These are phyloP conservation scores for Drosophila pegasa DNA, from an alignment of 2,888 invertebrate genomes.

Conservation along the genomic window DNA sequence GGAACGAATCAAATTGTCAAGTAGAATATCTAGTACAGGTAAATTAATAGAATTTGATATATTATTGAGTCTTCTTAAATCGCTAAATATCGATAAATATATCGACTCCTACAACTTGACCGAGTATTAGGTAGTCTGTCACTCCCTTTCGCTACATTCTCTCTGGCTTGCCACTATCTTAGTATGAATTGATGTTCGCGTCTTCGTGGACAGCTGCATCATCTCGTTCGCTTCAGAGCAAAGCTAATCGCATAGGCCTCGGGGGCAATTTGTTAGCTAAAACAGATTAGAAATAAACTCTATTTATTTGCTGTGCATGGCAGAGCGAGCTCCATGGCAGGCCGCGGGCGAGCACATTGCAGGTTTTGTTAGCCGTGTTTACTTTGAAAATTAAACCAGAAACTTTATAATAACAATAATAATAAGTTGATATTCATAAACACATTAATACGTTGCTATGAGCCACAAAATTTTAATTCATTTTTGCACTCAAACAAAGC, in stretches of 20 bases:
- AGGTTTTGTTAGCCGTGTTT: neutral
- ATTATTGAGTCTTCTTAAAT: too few relatives aligned
- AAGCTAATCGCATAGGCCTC: neutral
- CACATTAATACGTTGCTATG: constrained; percentile 8
- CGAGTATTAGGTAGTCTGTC: neutral
- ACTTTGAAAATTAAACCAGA: constrained; percentile 10
- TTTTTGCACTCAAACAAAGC: constrained; percentile 1
- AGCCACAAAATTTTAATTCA: constrained; percentile 5
- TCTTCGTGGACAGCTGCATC: neutral
- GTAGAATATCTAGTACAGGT: too few relatives aligned
- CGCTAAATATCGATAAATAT: too few relatives aligned
- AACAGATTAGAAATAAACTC: constrained; percentile 4
- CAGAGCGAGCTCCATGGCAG: neutral
- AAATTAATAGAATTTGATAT: too few relatives aligned
- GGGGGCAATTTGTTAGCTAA: neutral
- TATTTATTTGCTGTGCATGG: neutral
- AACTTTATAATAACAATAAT: constrained; percentile 8
- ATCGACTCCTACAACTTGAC: too few relatives aligned
- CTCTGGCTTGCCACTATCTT: neutral
- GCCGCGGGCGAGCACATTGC: neutral
- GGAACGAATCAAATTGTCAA: too few relatives aligned
- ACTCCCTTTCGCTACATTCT: neutral
- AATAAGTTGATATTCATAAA: constrained; percentile 12
- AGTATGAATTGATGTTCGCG: neutral
- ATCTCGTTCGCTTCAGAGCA: neutral